Base-by-base conservation (phyloP, 1,140 invertebrate species). In the Mamestra configurata region DNA sequence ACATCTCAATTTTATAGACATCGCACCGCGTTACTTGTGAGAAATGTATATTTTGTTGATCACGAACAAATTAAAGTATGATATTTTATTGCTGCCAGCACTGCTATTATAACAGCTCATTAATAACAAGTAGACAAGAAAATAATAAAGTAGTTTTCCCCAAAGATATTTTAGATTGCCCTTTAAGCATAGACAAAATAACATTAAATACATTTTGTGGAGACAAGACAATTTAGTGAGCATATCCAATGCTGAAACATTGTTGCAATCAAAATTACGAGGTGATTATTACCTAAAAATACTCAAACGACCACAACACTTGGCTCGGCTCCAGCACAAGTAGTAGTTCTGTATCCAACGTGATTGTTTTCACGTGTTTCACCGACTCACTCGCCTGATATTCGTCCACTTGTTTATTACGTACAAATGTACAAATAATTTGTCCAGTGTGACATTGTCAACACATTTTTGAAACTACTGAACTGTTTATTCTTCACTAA, bases 211-310 rank as follows among this genome's bases (percentile, higher is more conserved):
- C 40, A 51, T 18, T 70, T 49, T 27, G 46, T 53, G 20, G 22
- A 71, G 68, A 71, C 68, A 71, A 71, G 20, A 71, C 68, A 53
- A 71, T 71, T 71, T 71, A 71, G 35, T 43, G 18, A 18, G 24
- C 18, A 40, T 40, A 46, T 61, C 15, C 35, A 64, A 64, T 64
- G 18, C 57, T 35, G 43, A 83, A 76, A 79, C 77, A 83, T 72
- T 78, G 70, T 61, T 84, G 79, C 70, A 82, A 81, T 79, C 57
- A 79, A 79, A 82, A 84, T 82, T 81, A 85, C 79, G 64, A 78
- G 76, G 78, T 82, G 79, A 80, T 82, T 82, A 81, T 79, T 80
- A 79, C 79, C 83, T 86, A 84, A 82, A 85, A 85, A 86, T 88
- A 88, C 77, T 79, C 22, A 82, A 79, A 83, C 71, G 78, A 66